phyloP scores from a whole-genome alignment of 2,888 invertebrate species.

The Nomada flava region DNA sequence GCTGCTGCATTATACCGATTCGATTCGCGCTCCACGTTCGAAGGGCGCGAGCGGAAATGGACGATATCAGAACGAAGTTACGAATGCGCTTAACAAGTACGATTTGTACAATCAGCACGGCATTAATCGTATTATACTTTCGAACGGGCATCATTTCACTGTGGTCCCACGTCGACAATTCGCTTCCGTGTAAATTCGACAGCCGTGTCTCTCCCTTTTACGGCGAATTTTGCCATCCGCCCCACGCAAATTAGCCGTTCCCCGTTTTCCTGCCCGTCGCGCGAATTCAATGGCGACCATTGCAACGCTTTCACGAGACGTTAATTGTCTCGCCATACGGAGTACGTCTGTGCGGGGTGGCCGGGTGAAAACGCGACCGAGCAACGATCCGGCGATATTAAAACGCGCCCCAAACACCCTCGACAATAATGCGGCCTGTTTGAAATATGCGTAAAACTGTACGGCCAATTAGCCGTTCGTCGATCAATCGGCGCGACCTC shows the following conservation, averaged over 20 bases:
- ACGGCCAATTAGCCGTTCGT: slow-evolving; percentile 1
- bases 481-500: slow-evolving; percentile 25
- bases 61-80: slow-evolving; percentile 30
- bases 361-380: slow-evolving; percentile 21
- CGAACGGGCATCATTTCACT: slow-evolving; percentile 31
- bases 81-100: slow-evolving; percentile 26
- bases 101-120: slow-evolving; percentile 40
- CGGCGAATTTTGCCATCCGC: slow-evolving; percentile 33
- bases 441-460: slow-evolving; percentile 8
- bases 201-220: slow-evolving; percentile 13
- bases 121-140: slow-evolving; percentile 38
- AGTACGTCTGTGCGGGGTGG: slow-evolving; percentile 19
- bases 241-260: slow-evolving; percentile 25
- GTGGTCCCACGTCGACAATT: slow-evolving; percentile 28
- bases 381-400: background rate
- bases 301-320: slow-evolving; percentile 41
- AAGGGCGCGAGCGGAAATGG: slow-evolving; percentile 8
- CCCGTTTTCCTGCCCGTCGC: background rate
- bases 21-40: background rate
- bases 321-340: slow-evolving; percentile 25
- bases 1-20: background rate
- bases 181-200: slow-evolving; percentile 31
- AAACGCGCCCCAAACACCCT: slow-evolving; percentile 10
- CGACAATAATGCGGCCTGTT: slow-evolving; percentile 34
- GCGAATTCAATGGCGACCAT: background rate